Percentiles rank a stretch among this genome's conserved stretches.
Evolutionary conservation across 2,113 vertebrate genomes (phyloP).

Genomic region (Hydrolagus affinis): DNA sequence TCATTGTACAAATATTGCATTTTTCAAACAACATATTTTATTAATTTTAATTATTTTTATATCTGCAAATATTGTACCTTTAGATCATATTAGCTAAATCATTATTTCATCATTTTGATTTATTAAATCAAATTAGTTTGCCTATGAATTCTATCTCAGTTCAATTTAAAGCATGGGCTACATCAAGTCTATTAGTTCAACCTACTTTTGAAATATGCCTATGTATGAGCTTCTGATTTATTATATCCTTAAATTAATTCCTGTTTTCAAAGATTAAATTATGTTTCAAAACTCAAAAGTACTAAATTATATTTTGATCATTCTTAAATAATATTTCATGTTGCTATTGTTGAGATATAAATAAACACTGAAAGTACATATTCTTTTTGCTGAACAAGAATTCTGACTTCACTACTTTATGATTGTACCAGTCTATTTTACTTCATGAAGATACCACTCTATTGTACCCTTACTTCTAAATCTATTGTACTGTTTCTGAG

Average conservation of each 20-base stretch:
- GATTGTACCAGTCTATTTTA: too few relatives aligned
- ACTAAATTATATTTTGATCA: neutral
- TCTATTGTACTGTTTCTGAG: too few relatives aligned
- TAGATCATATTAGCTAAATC: neutral
- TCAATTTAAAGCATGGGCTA: neutral
- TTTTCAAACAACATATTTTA: neutral
- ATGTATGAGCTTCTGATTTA: neutral
- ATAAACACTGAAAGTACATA: neutral
- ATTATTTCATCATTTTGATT: neutral
- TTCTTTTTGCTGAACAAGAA: too few relatives aligned
- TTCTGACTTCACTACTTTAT: too few relatives aligned
- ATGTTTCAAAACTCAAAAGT: neutral
- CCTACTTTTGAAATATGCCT: too few relatives aligned
- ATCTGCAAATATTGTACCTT: too few relatives aligned
- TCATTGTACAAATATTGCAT: neutral
- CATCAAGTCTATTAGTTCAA: too few relatives aligned
- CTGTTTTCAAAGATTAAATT: too few relatives aligned
- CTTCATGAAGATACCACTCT: too few relatives aligned
- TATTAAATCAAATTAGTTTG: conserved; percentile 9
- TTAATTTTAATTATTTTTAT: too few relatives aligned
- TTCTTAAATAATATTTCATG: neutral
- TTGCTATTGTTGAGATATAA: neutral
- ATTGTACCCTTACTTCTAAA: too few relatives aligned
- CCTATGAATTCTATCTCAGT: neutral
- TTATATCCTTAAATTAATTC: neutral